Evolutionary conservation across 2,797 vertebrate genomes (phyloP).

Genomic region (Leuciscus waleckii): DNA sequence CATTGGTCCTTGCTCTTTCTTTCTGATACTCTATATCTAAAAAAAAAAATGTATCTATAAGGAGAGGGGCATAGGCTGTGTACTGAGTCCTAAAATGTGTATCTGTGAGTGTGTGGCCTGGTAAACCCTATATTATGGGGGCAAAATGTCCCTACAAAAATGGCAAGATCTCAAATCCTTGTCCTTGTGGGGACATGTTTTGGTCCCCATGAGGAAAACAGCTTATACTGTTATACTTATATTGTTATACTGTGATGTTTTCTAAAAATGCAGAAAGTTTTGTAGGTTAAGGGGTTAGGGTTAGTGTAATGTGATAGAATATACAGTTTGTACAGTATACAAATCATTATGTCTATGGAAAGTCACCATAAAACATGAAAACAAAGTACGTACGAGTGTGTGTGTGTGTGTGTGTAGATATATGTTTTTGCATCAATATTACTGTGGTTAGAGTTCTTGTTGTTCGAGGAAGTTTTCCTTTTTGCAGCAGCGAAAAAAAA

Average conservation of each 20-base stretch:
- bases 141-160: too few relatives aligned
- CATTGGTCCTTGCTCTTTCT: not conserved
- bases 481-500: too few relatives aligned
- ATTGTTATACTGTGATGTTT: not conserved
- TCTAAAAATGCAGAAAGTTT: not conserved
- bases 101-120: conserved; percentile 18
- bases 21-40: not conserved
- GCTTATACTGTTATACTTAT: too few relatives aligned
- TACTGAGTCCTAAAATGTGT: not conserved
- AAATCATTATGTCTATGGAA: not conserved
- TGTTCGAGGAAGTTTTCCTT: too few relatives aligned
- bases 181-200: conserved; percentile 1
- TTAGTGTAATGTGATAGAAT: too few relatives aligned
- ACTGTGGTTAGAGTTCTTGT: too few relatives aligned
- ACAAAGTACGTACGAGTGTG: not conserved
- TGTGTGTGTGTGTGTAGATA: not conserved
- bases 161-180: not conserved
- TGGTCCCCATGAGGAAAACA: not conserved
- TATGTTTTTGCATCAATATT: too few relatives aligned
- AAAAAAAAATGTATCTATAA: not conserved
- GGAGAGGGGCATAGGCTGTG: not conserved
- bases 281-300: not conserved
- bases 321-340: too few relatives aligned
- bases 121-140: too few relatives aligned
- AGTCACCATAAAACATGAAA: too few relatives aligned